Evolutionary conservation across 2,888 invertebrate species (phyloP), one percentile per base, ranked within the genome.

Genomic region (Arrhopalites spinosus): DNA sequence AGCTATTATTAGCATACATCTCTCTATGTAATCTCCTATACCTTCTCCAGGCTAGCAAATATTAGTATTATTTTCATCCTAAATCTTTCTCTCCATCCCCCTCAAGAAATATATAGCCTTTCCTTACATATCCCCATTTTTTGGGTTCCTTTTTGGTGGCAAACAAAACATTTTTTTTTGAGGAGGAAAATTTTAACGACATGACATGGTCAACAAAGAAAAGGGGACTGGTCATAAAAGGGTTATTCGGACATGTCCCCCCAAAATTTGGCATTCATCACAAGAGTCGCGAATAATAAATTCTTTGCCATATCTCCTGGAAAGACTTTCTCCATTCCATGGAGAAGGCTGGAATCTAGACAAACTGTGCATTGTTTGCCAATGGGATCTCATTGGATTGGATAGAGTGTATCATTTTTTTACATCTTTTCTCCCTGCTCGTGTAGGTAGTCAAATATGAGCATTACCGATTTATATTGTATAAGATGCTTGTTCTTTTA

Each of bases 251-350:
- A 20, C 66, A 66, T 36, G 29, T 63, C 66, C 8, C 29, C 59
- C n/a, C 23, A 8, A 43, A 43, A 59, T 20, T 66, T 66, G 66
- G 66, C 66, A 66, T 66, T 66, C 66, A 66, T 66, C 66, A 66
- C 43, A 20, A 66, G 66, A 7, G 43, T 5, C n/a, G 7, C 15
- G 50, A 11, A 50, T 50, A 20, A 20, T n/a, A 50, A 50, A 50
- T 50, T n/a, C 20, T 15, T 20, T 15, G n/a, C n/a, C n/a, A n/a
- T n/a, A n/a, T n/a, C n/a, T n/a, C n/a, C n/a, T 15, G 45, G 7
- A 45, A 13, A 53, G 3, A 63, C 30, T 30, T 30, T 30, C 30
- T 63, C 63, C 30, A 13, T 25, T 59, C 59, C 23, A 59, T 23
- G 13, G 59, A 13, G 20, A 50, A n/a, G 50, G 11, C 15, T 50